These are phyloP conservation scores for Heptranchias perlo DNA, from an alignment of 2,113 vertebrate genomes.

Conservation along the genomic window DNA sequence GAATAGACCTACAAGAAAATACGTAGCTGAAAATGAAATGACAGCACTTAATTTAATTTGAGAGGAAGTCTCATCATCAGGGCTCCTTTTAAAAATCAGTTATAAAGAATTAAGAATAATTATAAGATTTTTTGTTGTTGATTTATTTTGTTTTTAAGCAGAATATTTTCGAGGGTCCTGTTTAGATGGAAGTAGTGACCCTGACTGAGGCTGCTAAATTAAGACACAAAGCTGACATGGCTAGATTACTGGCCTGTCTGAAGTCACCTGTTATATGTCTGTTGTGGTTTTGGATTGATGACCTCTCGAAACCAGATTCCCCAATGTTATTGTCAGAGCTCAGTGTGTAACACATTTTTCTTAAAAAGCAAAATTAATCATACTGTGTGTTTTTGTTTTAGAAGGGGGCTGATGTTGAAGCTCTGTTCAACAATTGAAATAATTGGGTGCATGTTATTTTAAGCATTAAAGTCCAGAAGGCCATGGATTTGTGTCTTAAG, in stretches of 20 bases:
- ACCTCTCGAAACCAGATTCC: background rate
- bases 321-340: background rate
- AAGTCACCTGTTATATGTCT: background rate
- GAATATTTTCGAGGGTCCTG: background rate
- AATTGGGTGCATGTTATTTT: background rate
- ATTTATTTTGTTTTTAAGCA: background rate
- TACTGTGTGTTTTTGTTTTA: too few species aligned
- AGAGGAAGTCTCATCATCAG: background rate
- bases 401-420: background rate
- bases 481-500: background rate
- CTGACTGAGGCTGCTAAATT: background rate
- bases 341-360: background rate
- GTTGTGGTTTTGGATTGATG: background rate
- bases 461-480: background rate
- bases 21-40: background rate
- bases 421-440: background rate
- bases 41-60: background rate
- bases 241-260: background rate
- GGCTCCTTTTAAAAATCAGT: background rate
- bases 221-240: too few species aligned
- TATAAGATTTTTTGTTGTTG: background rate
- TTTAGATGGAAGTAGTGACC: too few species aligned
- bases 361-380: background rate
- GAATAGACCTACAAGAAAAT: background rate
- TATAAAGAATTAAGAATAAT: background rate